These are phyloP conservation scores for Stramonita haemastoma DNA, from an alignment of 2,888 invertebrate genomes.

Conservation along the genomic window DNA sequence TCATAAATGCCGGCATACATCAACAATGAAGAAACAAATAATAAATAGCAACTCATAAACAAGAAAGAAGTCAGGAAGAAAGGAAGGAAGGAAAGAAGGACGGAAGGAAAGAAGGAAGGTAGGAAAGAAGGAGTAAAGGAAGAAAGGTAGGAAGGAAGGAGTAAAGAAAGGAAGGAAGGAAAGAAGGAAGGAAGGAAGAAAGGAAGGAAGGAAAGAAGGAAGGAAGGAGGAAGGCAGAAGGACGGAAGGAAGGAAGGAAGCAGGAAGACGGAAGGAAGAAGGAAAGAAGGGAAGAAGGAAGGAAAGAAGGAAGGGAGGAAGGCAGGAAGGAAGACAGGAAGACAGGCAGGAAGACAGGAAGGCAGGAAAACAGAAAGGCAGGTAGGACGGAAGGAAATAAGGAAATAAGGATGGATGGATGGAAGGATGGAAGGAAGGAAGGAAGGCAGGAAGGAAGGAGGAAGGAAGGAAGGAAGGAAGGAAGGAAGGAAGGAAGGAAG, in stretches of 20 bases:
- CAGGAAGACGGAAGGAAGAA: background rate
- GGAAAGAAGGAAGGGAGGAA: background rate
- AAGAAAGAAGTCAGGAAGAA: no score
- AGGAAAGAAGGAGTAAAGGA: no score
- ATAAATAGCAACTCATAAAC: no score
- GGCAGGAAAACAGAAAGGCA: background rate
- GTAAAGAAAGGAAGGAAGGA: background rate
- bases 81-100: background rate
- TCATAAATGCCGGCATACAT: no score
- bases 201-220: background rate
- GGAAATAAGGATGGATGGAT: background rate
- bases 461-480: background rate
- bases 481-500: background rate
- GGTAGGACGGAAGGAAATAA: background rate
- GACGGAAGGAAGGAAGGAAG: background rate
- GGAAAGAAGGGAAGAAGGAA: background rate
- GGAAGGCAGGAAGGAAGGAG: background rate
- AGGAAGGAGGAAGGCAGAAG: background rate
- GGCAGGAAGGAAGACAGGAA: slow-evolving; percentile 13
- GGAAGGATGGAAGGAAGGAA: background rate
- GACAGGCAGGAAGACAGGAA: background rate
- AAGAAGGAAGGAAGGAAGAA: background rate
- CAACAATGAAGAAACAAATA: no score
- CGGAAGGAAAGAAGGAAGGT: no score
- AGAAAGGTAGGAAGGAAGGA: background rate